Conservation (phyloP, 2,888 invertebrate genomes). For the Alloscopus bannaensis region DNA sequence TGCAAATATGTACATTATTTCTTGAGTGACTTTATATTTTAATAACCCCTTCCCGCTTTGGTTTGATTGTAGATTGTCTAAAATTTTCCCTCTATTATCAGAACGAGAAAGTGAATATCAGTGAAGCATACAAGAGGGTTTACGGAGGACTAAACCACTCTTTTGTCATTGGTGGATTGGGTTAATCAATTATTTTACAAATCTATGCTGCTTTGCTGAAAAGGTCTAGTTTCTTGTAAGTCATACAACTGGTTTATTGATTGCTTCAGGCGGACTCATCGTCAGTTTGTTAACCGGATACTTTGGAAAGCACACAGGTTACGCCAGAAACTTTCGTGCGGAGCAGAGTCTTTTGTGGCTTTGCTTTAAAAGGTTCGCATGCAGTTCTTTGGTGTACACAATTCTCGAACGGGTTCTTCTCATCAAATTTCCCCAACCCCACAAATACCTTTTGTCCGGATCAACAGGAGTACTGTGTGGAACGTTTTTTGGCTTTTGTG, state of each 20-base stretch:
- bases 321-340: not conserved
- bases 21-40: not conserved
- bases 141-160: slow-evolving; percentile 46
- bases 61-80: slow-evolving; percentile 25
- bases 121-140: slow-evolving; percentile 19
- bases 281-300: slow-evolving; percentile 35
- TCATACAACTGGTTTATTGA: not conserved
- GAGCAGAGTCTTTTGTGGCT: slow-evolving; percentile 15
- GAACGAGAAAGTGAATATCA: slow-evolving; percentile 40
- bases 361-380: not conserved
- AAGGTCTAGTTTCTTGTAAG: too few species aligned
- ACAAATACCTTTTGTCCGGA: slow-evolving; percentile 34
- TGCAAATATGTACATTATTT: not conserved
- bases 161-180: slow-evolving; percentile 45
- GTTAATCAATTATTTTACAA: slow-evolving; percentile 8
- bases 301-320: slow-evolving; percentile 13
- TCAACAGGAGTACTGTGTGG: slow-evolving; percentile 39
- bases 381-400: slow-evolving; percentile 10
- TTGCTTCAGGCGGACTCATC: slow-evolving; percentile 24
- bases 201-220: too few species aligned
- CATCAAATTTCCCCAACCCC: slow-evolving; percentile 32
- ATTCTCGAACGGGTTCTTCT: slow-evolving; percentile 36
- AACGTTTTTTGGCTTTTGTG: slow-evolving; percentile 25
- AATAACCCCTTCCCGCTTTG: not conserved
- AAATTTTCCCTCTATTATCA: slow-evolving; percentile 25